Base-by-base conservation (phyloP, 1,140 invertebrate genomes). In the Penaeus japonicus region DNA sequence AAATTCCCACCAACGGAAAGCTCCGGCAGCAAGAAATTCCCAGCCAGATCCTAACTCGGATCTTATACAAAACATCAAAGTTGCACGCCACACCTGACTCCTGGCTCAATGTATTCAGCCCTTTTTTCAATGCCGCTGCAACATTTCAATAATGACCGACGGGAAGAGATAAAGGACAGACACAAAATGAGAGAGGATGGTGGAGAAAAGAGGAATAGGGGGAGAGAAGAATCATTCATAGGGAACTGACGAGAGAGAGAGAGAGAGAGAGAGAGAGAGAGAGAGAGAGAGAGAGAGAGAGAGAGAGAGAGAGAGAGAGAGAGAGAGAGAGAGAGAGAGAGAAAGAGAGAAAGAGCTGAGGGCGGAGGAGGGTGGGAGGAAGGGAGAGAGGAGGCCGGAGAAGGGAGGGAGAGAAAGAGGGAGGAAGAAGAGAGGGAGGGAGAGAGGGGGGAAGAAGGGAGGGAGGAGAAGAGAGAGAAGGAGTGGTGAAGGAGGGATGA, bases 131-230 rank as follows among this genome's bases (percentile, higher is more conserved):
- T 12, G 47, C 47, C 15, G 47, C 10, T 47, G 47, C 47, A 47
- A 47, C 47, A 47, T 47, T 47, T 47, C 47, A 47, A 47, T 47
- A 47, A 47, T 47, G 5, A 47, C 47, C 5, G 79, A 57, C 4
- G 59, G 47, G 59, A 57, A 82, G 54, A 82, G 57, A 83, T 27
- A 62, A 55, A 83, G 81, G 47, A 10, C 15, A 83, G 81, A 62
- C 54, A 62, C 30, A 83, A 57, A 62, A 32, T 30, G 53, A 83
- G 81, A 83, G 81, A 62, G 81, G 62, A 57, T 62, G 81, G 35
- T 54, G 32, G 81, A 62, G 27, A 83, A 57, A 54, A 57, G 62
- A 27, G 27, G 35, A 77, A 22, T 30, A 30, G 18, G 10, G 35
- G 73, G 35, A 81, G 27, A 47, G 32, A 81, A 1, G 17, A 54